phyloP scores from a whole-genome alignment of 2,888 invertebrate genomes.

The Dilophus febrilis region DNA sequence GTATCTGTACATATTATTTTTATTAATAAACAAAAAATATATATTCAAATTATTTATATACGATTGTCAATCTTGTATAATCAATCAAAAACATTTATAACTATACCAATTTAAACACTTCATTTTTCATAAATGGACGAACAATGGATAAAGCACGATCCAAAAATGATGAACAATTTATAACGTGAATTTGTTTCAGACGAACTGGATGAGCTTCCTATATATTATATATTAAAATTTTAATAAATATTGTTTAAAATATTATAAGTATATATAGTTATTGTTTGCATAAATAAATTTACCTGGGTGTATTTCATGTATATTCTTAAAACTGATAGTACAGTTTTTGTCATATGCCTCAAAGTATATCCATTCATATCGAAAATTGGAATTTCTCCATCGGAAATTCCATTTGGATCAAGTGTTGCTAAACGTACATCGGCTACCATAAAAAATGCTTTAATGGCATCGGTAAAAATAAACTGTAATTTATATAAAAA shows the following conservation, averaged over 20 bases:
- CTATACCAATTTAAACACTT: conserved; percentile 43
- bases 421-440: conserved; percentile 44
- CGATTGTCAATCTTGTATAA: not conserved
- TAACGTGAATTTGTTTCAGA: conserved; percentile 44
- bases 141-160: conserved; percentile 44
- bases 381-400: conserved; percentile 54
- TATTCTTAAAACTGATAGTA: conserved; percentile 42
- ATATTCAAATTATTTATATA: not conserved
- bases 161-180: conserved; percentile 45
- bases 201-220: conserved; percentile 55
- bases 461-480: conserved; percentile 45
- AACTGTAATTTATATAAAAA: conserved; percentile 27
- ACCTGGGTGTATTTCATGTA: conserved; percentile 58
- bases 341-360: conserved; percentile 44
- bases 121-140: conserved; percentile 48
- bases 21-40: conserved; percentile 1
- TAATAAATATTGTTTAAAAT: not conserved
- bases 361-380: conserved; percentile 47
- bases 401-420: conserved; percentile 38
- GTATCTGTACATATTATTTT: conserved; percentile 39
- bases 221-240: conserved; percentile 6
- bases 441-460: conserved; percentile 55
- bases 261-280: not conserved
- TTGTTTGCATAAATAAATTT: conserved; percentile 6
- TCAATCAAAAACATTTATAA: no score